Evolutionary conservation across 1,140 invertebrate species (phyloP).

Genomic region (Danaus plexippus): DNA sequence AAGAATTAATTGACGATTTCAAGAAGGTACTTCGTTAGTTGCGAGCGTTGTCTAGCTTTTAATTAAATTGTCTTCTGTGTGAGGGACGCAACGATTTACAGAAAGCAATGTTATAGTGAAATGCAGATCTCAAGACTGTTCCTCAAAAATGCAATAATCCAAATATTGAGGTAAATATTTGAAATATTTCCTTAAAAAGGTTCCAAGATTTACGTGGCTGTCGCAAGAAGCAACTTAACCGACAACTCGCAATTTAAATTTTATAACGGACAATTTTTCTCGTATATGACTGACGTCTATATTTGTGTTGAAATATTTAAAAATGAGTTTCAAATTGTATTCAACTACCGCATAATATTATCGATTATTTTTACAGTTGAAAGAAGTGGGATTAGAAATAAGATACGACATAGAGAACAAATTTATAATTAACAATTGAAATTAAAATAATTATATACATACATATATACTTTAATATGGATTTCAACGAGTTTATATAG

Average conservation of each 20-base stretch:
- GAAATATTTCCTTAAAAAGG: conserved; percentile 33
- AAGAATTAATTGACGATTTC: conserved; percentile 25
- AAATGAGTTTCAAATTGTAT: conserved; percentile 10
- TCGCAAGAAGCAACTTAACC: conserved; percentile 32
- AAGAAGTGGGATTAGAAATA: too few relatives aligned
- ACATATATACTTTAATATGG: too few relatives aligned
- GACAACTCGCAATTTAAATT: conserved; percentile 28
- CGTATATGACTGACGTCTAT: too few relatives aligned
- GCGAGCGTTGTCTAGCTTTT: conserved; percentile 45
- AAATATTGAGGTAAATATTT: conserved; percentile 24
- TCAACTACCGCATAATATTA: too few relatives aligned
- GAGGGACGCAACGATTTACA: conserved; percentile 50
- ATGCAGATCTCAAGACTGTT: conserved; percentile 16
- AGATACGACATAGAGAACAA: too few relatives aligned
- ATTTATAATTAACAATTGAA: too few relatives aligned
- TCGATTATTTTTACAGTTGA: too few relatives aligned
- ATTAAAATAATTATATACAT: too few relatives aligned
- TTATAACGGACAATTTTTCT: background rate
- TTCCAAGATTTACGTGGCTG: conserved; percentile 27
- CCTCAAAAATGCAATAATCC: conserved; percentile 32
- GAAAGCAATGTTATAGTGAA: conserved; percentile 26
- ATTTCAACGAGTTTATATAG: too few relatives aligned
- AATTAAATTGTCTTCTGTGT: conserved; percentile 50
- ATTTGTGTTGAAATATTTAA: too few relatives aligned
- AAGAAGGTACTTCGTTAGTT: conserved; percentile 28